A percentile compares a stretch with the other conserved stretches of the same genome.
Conservation (phyloP, 2,113 vertebrate species). For the Sylvilagus bachmani region DNA sequence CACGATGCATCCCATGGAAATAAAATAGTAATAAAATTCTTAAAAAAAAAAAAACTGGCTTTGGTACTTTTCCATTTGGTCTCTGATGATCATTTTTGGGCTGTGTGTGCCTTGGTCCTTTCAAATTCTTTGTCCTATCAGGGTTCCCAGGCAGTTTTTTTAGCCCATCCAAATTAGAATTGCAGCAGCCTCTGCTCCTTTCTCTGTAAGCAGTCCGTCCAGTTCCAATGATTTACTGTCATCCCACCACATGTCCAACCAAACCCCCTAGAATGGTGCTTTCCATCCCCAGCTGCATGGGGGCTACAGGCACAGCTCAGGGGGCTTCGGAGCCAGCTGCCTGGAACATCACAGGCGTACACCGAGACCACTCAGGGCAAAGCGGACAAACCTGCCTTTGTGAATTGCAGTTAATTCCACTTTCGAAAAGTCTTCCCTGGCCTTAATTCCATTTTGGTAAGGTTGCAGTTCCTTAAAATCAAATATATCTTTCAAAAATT, state of each 20-base stretch:
- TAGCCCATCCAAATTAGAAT: neutral
- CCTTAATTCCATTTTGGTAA: neutral
- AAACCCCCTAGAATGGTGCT: neutral
- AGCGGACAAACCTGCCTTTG: neutral
- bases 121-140: neutral
- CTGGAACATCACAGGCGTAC: fast-evolving
- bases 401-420: neutral
- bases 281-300: neutral
- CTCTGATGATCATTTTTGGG: neutral
- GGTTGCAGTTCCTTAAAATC: neutral
- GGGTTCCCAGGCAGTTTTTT: neutral
- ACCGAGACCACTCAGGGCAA: fast-evolving
- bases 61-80: neutral
- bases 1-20: neutral
- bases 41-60: neutral
- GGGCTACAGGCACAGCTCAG: fast-evolving
- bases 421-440: neutral
- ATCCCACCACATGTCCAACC: neutral
- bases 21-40: neutral
- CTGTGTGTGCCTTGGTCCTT: neutral
- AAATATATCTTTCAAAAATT: neutral
- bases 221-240: neutral
- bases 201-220: neutral
- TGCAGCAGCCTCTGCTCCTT: neutral
- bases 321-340: neutral